Evolutionary conservation across 2,113 vertebrate species (phyloP).

Genomic region (Cyanistes caeruleus): DNA sequence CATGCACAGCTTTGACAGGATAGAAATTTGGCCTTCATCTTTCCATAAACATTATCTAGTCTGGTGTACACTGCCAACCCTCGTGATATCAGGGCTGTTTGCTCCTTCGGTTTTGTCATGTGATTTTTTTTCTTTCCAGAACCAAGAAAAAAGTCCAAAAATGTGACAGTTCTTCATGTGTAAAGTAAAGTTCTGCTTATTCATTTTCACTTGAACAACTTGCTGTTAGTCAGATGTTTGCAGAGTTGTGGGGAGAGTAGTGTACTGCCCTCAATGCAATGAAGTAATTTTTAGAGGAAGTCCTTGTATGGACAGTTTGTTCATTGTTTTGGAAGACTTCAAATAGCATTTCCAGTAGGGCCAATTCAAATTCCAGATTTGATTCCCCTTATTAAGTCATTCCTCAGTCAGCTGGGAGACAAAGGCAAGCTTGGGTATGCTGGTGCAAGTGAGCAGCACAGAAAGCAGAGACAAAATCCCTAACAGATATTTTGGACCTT

Average conservation of each 20-base stretch:
- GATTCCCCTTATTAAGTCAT: neutral
- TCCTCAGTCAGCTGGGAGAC: neutral
- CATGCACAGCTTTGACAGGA: neutral
- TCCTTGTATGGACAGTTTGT: neutral
- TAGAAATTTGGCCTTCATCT: neutral
- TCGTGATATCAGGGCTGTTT: neutral
- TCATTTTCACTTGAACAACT: neutral
- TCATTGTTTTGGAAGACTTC: neutral
- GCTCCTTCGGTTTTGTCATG: neutral
- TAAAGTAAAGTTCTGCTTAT: neutral
- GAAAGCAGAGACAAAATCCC: neutral
- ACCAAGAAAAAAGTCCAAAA: neutral
- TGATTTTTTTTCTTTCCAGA: neutral
- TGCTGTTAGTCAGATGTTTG: neutral
- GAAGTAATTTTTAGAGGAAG: constrained; percentile 22
- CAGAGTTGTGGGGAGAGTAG: neutral
- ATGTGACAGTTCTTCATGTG: neutral
- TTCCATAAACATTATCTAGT: neutral
- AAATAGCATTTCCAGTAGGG: neutral
- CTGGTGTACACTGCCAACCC: neutral
- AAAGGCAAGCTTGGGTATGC: neutral
- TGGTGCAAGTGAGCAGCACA: neutral
- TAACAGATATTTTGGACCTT: neutral
- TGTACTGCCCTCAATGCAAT: neutral
- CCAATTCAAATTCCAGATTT: neutral